A percentile compares a stretch with the other conserved stretches of the same genome.
These are phyloP conservation scores for Protodeltote pygarga DNA, from an alignment of 2,888 invertebrate species.

Conservation along the genomic window DNA sequence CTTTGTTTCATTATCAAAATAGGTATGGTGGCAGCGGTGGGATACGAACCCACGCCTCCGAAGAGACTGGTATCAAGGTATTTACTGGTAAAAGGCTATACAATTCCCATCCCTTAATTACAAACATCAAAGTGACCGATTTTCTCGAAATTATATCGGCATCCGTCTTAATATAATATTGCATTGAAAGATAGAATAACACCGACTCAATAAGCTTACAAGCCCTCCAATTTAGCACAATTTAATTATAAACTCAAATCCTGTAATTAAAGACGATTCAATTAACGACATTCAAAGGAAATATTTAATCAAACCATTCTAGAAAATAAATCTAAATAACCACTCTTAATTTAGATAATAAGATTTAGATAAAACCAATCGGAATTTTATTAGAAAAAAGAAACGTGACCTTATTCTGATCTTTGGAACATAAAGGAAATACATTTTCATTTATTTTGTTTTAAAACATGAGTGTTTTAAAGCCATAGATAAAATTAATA, in stretches of 20 bases:
- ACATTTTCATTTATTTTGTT: too few relatives aligned
- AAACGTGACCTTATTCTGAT: too few relatives aligned
- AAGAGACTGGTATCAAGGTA: slow-evolving; percentile 93
- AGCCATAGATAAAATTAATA: too few relatives aligned
- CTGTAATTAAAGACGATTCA: slow-evolving; percentile 11
- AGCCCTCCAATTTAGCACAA: slow-evolving; percentile 15
- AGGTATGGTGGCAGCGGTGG: slow-evolving; percentile 95
- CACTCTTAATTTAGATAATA: too few relatives aligned
- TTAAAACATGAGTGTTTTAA: too few relatives aligned
- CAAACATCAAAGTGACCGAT: background rate
- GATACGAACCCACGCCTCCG: slow-evolving; percentile 96
- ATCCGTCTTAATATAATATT: slow-evolving; percentile 16
- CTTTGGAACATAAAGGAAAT: too few relatives aligned
- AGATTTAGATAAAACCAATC: too few relatives aligned
- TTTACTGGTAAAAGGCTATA: background rate
- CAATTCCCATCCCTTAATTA: background rate
- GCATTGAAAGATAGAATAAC: slow-evolving; percentile 39
- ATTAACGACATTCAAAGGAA: slow-evolving; percentile 27
- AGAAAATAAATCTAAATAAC: background rate
- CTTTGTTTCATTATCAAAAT: too few relatives aligned
- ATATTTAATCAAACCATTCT: slow-evolving; percentile 19
- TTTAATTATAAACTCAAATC: slow-evolving; percentile 30
- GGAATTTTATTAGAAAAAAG: too few relatives aligned
- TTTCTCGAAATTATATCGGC: slow-evolving; percentile 1
- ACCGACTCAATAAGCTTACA: slow-evolving; percentile 16